Base-by-base conservation (phyloP, 2,888 invertebrate species). In the Drosophila siamana region DNA sequence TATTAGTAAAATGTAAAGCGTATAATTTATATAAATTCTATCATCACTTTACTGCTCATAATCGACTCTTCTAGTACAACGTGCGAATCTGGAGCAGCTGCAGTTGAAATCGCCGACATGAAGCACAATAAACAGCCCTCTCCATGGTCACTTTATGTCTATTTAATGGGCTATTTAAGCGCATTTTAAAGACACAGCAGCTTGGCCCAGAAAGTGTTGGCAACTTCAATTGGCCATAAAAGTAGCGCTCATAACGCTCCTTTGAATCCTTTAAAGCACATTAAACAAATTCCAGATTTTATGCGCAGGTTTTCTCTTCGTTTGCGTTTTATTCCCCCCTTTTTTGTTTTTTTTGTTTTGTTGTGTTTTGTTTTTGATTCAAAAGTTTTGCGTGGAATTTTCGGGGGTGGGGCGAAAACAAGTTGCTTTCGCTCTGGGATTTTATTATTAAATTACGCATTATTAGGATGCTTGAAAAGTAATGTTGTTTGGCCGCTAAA, bases 191-290 rank as follows among this genome's bases (percentile, higher is more conserved):
- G 9, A 33, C 50, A 6, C 52, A 54, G 22, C 41, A 15, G 30
- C 6, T 13, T 30, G 30, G 19, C 2, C 41, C 19, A 13, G 33
- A 54, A 41, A 43, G 19, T 22, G 54, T 44, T 55, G 54, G 1
- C 15, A 51, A 51, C 38, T 51, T 51, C 24, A 51, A 26, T 51
- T 51, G 51, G 38, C 51, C 15, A 44, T 44, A 33, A 33, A 44
- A 44, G 41, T 15, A 51, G 51, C 38, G 36, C 15, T 11, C 24
- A 13, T 13, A 30, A 11, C 4, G n/a, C 40, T 41, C n/a, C 19
- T 13, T 44, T 24, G 30, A 33, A 44, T 24, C 51, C 38, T 38
- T 51, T 48, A 50, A 50, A 50, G 22, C 36, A 19, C 33, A 36
- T 52, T 7, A 30, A 28, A 30, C 13, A 44, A 55, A 55, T 55